A percentile compares a stretch with the other conserved stretches of the same genome.
Conservation (phyloP, 2,888 invertebrate species). For the Maniola hyperantus region DNA sequence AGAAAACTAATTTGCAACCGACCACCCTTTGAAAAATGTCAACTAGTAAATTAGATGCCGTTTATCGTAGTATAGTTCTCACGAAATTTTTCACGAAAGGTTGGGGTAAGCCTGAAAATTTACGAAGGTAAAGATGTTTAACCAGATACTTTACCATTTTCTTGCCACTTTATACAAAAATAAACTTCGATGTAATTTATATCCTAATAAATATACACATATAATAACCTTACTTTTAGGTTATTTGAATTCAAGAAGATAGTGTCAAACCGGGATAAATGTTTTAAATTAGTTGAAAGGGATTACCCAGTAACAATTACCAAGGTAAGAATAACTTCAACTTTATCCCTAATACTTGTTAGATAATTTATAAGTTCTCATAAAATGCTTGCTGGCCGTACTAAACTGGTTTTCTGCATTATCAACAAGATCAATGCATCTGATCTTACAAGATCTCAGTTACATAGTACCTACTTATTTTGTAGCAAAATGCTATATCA, state of each 20-base stretch:
- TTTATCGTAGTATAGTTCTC: slow-evolving; percentile 93
- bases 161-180: neutral
- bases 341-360: neutral
- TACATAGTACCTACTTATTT: neutral
- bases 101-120: slow-evolving; percentile 97
- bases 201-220: slow-evolving; percentile 1
- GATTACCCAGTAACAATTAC: slow-evolving; percentile 94
- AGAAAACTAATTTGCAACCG: slow-evolving; percentile 37
- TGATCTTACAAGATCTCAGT: neutral
- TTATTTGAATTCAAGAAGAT: slow-evolving; percentile 95
- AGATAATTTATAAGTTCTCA: neutral
- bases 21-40: slow-evolving; percentile 72
- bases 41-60: slow-evolving; percentile 86
- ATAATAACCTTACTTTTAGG: slow-evolving; percentile 77
- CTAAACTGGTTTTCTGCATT: neutral
- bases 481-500: neutral
- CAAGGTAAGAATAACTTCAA: slow-evolving; percentile 82
- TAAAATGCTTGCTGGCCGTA: neutral
- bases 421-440: neutral
- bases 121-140: slow-evolving; percentile 86
- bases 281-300: slow-evolving; percentile 89
- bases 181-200: neutral
- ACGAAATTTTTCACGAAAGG: slow-evolving; percentile 97
- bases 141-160: neutral
- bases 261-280: slow-evolving; percentile 91